Evolutionary conservation across 2,888 invertebrate species (phyloP), one percentile per base, ranked within the genome.

Genomic region (Torymus aiolomorphi): DNA sequence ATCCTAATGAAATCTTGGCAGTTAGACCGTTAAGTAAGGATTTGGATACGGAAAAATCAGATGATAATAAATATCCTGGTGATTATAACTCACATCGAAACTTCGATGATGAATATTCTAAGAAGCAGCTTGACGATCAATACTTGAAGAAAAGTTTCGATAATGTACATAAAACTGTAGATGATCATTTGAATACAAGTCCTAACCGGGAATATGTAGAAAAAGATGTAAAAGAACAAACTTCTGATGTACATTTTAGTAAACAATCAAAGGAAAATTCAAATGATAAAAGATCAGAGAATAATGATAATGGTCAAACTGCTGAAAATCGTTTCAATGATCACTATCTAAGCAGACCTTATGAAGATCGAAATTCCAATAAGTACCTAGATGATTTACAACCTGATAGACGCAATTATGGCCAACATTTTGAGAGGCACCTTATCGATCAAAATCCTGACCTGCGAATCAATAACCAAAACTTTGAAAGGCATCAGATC

Each of bases 1-100:
- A 8, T 14, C 16, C 63, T 1, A 63, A 42, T 63, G 14, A 16
- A 12, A 42, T 42, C 10, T 42, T 63, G 24, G 42, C 31, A 72
- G 67, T 63, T n/a, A 51, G 65, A 73, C 61, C 73, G 76, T 54
- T 31, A 31, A 31, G 31, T 31, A 1, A 31, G 31, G 31, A 31
- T 31, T 3, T 31, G 8, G 70, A 54, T n/a, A 49, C 16, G 2
- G n/a, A 49, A 18, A 56, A 49, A n/a, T 49, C 8, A 20, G 20
- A 20, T 20, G 20, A 20, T n/a, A 24, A 54, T 52, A 20, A 24
- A 11, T 20, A 61, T 52, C 13, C 51, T 62, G 61, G 52, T 13
- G 18, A 63, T 12, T 8, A 12, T 2, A 51, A 63, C 31, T 31
- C 31, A 8, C 31, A 31, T 5, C 42, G 20, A 31, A 1, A 71